phyloP scores from a whole-genome alignment of 2,113 vertebrate species.

The Oceanodroma tethys region DNA sequence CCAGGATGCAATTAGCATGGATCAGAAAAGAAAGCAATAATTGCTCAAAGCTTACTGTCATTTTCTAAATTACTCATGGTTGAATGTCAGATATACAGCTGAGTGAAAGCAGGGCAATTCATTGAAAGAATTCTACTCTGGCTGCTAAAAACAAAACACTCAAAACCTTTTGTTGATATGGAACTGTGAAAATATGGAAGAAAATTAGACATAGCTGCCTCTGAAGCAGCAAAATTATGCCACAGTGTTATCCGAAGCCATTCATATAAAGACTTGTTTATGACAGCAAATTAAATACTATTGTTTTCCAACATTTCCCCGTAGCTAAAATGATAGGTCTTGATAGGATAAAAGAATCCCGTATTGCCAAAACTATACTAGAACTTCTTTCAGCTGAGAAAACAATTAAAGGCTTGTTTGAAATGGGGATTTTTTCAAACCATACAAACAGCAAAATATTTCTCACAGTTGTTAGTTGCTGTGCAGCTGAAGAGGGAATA shows the following conservation, averaged over 20 bases:
- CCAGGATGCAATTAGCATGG: background rate
- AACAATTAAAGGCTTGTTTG: background rate
- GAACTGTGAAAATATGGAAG: background rate
- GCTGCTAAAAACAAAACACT: background rate
- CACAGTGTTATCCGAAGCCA: background rate
- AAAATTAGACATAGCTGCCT: background rate
- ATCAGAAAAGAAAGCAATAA: background rate
- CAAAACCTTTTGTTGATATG: background rate
- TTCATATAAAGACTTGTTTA: background rate
- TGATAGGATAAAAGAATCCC: background rate
- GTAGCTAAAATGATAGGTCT: background rate
- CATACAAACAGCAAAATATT: background rate
- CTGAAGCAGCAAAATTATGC: background rate
- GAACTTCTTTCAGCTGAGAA: background rate
- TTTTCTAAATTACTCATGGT: background rate
- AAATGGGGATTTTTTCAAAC: background rate
- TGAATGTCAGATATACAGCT: background rate
- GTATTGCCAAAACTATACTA: background rate
- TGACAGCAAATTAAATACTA: background rate
- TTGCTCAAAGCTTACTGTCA: background rate
- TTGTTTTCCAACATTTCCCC: background rate
- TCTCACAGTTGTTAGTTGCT: background rate
- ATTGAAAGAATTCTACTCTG: background rate
- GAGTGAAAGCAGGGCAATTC: background rate
- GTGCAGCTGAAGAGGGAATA: background rate